A percentile compares a stretch with the other conserved stretches of the same genome.
Evolutionary conservation across 2,113 vertebrate species (phyloP).

Genomic region (Oreochromis niloticus): DNA sequence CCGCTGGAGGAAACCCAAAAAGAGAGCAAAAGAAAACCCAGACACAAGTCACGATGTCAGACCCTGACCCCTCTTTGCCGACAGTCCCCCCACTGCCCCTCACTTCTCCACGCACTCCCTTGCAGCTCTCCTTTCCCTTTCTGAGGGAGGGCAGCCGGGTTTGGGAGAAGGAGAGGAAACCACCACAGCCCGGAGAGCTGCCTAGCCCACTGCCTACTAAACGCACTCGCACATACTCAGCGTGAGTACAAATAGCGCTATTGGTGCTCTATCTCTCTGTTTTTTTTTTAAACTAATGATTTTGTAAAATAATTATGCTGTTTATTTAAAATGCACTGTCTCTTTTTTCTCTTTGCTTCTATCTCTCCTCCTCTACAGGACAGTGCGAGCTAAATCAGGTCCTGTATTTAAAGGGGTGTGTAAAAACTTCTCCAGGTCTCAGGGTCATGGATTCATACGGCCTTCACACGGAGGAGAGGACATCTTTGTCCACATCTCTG

Average conservation of each 20-base stretch:
- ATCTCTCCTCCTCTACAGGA: conserved; percentile 65
- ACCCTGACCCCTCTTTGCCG: conserved; percentile 69
- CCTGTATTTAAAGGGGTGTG: conserved; percentile 90
- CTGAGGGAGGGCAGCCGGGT: conserved; percentile 87
- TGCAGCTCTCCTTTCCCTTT: conserved; percentile 88
- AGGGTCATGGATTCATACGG: conserved; percentile 93
- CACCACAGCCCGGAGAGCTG: conserved; percentile 78
- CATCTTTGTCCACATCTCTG: conserved; percentile 96
- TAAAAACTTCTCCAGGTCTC: conserved; percentile 97
- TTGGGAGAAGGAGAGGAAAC: conserved; percentile 88
- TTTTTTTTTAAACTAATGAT: background rate
- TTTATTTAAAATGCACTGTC: background rate
- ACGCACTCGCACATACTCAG: conserved; percentile 93
- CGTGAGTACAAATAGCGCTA: conserved; percentile 74
- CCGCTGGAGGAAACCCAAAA: background rate
- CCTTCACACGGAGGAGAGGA: conserved; percentile 90
- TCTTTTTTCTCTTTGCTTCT: background rate
- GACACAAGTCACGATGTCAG: conserved; percentile 74
- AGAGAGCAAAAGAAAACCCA: background rate
- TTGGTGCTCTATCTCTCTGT: background rate
- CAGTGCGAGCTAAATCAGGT: conserved; percentile 87
- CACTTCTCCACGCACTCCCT: conserved; percentile 79
- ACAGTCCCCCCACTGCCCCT: conserved; percentile 75
- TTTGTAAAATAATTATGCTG: background rate
- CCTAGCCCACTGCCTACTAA: conserved; percentile 95